Conservation (phyloP, 2,888 invertebrate species). For the Bombylius major region DNA sequence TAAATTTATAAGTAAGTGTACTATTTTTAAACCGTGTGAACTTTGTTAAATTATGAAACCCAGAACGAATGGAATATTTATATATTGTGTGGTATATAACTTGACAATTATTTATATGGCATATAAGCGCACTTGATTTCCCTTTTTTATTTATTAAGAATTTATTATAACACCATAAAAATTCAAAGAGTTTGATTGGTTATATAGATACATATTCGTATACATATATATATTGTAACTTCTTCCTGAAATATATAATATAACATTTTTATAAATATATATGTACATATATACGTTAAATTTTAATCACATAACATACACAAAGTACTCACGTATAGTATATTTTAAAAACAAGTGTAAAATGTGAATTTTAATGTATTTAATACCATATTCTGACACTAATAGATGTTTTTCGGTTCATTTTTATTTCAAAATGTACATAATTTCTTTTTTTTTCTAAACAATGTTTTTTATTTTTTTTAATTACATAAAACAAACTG, state of each 20-base stretch:
- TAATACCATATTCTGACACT: not conserved
- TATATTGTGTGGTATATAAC: not conserved
- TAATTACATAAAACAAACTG: no score
- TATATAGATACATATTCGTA: not conserved
- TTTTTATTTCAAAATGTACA: not conserved
- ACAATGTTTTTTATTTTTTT: no score
- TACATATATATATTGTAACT: not conserved
- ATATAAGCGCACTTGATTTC: not conserved
- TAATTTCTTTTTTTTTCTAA: no score
- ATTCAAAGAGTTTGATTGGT: not conserved
- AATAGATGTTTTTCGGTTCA: not conserved
- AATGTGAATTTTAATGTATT: not conserved
- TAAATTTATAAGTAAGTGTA: no score
- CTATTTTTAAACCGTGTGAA: slow-evolving; percentile 12
- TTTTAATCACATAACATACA: not conserved
- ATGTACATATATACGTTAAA: no score
- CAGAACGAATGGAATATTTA: not conserved
- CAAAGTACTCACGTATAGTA: not conserved
- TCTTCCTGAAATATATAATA: not conserved
- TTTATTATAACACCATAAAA: not conserved
- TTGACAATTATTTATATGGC: not conserved
- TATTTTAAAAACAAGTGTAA: not conserved
- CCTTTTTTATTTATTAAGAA: not conserved
- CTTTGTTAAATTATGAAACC: slow-evolving; percentile 3
- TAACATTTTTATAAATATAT: no score